A percentile compares a stretch with the other conserved stretches of the same genome.
Evolutionary conservation across 2,888 invertebrate species (phyloP).

Genomic region (Plagiodera versicolora): DNA sequence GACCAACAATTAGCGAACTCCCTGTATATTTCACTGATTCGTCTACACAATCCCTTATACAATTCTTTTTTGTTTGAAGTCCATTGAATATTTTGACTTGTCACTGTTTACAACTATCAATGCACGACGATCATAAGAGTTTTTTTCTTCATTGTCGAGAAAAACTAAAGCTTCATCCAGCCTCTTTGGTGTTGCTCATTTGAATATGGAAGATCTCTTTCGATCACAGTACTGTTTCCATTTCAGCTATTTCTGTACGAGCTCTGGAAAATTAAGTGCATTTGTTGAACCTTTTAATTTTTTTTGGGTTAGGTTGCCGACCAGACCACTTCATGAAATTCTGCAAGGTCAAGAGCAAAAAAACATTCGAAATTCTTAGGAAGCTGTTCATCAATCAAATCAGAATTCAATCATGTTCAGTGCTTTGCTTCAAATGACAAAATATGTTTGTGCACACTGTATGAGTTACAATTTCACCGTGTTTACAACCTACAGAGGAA

Average conservation of each 20-base stretch:
- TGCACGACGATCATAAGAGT: constrained; percentile 55
- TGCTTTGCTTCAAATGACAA: too few species aligned
- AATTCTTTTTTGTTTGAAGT: not conserved
- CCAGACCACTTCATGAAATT: too few species aligned
- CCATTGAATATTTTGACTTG: constrained; percentile 8
- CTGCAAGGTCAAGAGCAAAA: too few species aligned
- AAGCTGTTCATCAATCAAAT: too few species aligned
- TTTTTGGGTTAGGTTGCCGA: too few species aligned
- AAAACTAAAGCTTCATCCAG: constrained; percentile 25
- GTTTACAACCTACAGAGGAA: too few species aligned
- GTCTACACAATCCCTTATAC: not conserved
- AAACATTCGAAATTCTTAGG: too few species aligned
- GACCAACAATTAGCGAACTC: too few species aligned
- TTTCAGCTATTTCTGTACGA: constrained; percentile 78
- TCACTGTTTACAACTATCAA: constrained; percentile 47
- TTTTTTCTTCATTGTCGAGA: constrained; percentile 33
- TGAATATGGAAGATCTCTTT: constrained; percentile 27
- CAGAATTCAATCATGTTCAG: too few species aligned
- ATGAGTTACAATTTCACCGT: too few species aligned
- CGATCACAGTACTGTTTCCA: constrained; percentile 89
- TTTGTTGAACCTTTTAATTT: too few species aligned
- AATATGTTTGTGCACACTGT: too few species aligned
- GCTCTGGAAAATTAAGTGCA: constrained; percentile 54
- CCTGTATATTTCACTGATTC: constrained; percentile 1
- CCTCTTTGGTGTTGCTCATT: constrained; percentile 32